Conservation (phyloP, 2,113 vertebrate genomes). For the Sialia sialis region DNA sequence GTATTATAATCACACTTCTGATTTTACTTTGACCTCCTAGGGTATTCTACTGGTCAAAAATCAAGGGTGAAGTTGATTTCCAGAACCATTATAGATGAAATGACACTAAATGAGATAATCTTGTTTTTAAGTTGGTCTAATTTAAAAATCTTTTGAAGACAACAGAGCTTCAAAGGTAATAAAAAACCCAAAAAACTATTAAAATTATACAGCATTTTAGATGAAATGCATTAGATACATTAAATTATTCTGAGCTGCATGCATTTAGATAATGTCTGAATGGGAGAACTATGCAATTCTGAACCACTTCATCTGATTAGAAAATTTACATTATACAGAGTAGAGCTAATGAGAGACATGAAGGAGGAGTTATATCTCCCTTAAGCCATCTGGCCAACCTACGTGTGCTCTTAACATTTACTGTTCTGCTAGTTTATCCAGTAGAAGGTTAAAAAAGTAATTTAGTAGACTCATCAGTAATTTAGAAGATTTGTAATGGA, state of each 20-base stretch:
- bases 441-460: not conserved
- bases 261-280: conserved; percentile 7
- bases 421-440: not conserved
- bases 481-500: not conserved
- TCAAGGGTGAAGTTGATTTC: not conserved
- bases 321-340: not conserved
- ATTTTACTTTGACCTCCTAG: not conserved
- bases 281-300: not conserved
- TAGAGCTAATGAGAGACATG: not conserved
- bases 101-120: not conserved
- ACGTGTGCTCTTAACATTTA: not conserved
- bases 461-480: not conserved
- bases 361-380: not conserved
- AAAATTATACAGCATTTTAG: conserved; percentile 7
- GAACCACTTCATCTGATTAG: conserved; percentile 12
- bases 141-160: not conserved
- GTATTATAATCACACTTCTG: not conserved
- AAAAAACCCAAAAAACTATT: not conserved
- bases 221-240: not conserved
- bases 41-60: not conserved
- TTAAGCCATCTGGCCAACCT: not conserved
- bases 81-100: not conserved
- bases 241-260: not conserved
- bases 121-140: not conserved
- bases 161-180: not conserved